These are phyloP conservation scores for Oxygymnocypris stewartii DNA, from an alignment of 2,113 vertebrate species.

Conservation along the genomic window DNA sequence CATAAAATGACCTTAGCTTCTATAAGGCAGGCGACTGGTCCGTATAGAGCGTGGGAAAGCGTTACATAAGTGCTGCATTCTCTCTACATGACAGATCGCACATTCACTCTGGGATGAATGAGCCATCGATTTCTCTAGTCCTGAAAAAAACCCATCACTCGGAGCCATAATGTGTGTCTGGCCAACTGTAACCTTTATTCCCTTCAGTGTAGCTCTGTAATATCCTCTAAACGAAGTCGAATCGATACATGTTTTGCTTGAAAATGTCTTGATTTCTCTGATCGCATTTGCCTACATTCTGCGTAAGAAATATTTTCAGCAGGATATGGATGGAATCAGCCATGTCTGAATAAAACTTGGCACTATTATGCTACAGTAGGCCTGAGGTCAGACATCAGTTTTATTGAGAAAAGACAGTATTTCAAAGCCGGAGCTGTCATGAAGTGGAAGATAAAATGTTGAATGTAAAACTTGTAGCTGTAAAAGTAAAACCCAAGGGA, in stretches of 20 bases:
- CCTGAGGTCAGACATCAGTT: slow-evolving; percentile 17
- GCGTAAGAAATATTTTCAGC: slow-evolving; percentile 24
- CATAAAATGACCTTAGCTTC: slow-evolving; percentile 65
- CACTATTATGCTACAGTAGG: not conserved
- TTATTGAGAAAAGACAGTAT: slow-evolving; percentile 21
- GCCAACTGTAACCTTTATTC: slow-evolving; percentile 57
- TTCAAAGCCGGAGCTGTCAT: not conserved
- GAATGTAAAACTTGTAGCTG: not conserved
- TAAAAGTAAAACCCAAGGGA: slow-evolving; percentile 8
- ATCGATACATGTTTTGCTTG: slow-evolving; percentile 32
- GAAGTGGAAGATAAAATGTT: not conserved
- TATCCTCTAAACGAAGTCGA: slow-evolving; percentile 58
- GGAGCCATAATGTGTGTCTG: slow-evolving; percentile 55
- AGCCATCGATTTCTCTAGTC: slow-evolving; percentile 68
- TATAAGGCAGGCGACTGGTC: slow-evolving; percentile 50
- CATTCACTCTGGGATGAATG: slow-evolving; percentile 52
- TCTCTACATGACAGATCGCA: slow-evolving; percentile 64
- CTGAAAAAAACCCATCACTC: slow-evolving; percentile 60
- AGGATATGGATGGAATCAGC: slow-evolving; percentile 16
- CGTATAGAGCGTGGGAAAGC: slow-evolving; percentile 61
- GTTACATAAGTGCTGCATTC: slow-evolving; percentile 61
- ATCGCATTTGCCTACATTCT: slow-evolving; percentile 31
- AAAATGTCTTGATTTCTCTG: slow-evolving; percentile 38
- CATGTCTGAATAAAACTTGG: not conserved
- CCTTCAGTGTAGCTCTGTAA: slow-evolving; percentile 43